Evolutionary conservation across 2,113 vertebrate species (phyloP).

Genomic region (Amblyopsis rosae): DNA sequence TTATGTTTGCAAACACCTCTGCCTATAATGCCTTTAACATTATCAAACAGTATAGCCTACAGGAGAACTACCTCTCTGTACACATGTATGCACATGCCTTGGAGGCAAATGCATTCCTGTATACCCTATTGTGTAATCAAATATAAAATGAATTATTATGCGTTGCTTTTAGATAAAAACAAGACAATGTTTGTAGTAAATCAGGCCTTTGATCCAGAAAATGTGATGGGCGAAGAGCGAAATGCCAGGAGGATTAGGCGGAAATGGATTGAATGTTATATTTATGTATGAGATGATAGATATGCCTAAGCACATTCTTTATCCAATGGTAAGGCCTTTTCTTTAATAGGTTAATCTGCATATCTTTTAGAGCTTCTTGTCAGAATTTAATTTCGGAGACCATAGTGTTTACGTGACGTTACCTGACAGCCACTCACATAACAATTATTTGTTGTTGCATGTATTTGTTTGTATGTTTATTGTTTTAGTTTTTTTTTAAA

Average conservation of each 20-base stretch:
- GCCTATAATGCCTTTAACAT: slow-evolving; percentile 33
- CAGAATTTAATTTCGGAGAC: slow-evolving; percentile 8
- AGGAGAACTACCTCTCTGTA: slow-evolving; percentile 9
- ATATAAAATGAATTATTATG: slow-evolving; percentile 19
- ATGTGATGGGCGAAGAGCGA: slow-evolving; percentile 43
- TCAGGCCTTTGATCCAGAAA: slow-evolving; percentile 26
- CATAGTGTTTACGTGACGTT: not conserved
- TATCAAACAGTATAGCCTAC: not conserved
- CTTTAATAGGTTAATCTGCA: slow-evolving; percentile 35
- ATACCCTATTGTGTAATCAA: slow-evolving; percentile 11
- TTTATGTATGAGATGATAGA: slow-evolving; percentile 69
- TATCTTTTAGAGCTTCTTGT: slow-evolving; percentile 31
- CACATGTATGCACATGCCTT: slow-evolving; percentile 7
- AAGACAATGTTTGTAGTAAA: slow-evolving; percentile 28
- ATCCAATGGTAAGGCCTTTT: slow-evolving; percentile 31
- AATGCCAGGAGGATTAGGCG: slow-evolving; percentile 60
- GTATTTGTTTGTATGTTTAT: not conserved
- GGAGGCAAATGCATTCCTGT: not conserved
- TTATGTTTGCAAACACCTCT: slow-evolving; percentile 44
- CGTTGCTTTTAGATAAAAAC: slow-evolving; percentile 6
- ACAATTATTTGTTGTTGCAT: too few relatives aligned
- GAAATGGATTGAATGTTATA: slow-evolving; percentile 55
- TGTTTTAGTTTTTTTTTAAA: too few relatives aligned
- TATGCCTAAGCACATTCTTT: slow-evolving; percentile 61
- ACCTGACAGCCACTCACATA: not conserved